Evolutionary conservation across 2,113 vertebrate species (phyloP).

Genomic region (Solenodon paradoxus): DNA sequence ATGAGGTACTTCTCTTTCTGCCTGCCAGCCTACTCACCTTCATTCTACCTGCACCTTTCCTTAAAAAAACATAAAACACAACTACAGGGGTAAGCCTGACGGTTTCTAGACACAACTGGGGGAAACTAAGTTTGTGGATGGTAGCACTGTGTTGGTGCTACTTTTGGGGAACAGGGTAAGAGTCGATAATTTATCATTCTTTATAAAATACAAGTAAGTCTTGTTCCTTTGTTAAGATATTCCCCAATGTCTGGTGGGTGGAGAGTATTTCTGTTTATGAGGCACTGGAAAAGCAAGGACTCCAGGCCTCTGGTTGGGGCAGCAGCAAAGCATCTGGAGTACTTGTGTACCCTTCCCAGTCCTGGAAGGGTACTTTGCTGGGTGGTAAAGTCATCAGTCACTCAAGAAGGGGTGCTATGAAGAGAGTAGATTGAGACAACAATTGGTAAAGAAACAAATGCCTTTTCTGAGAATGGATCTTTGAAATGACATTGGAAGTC

Average conservation of each 20-base stretch:
- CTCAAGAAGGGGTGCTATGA: background rate
- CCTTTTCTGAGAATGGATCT: constrained; percentile 4
- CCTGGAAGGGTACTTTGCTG: background rate
- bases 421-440: background rate
- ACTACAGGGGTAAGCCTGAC: background rate
- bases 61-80: no score
- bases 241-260: background rate
- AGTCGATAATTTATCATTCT: background rate
- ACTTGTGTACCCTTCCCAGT: no score
- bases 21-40: no score
- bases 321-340: background rate
- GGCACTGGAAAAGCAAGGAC: background rate
- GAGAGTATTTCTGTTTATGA: background rate
- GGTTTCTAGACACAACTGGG: background rate
- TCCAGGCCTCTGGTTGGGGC: background rate
- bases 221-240: background rate
- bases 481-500: constrained; percentile 5
- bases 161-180: background rate
- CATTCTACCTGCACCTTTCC: no score
- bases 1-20: no score
- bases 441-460: background rate
- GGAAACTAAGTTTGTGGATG: background rate
- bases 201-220: background rate
- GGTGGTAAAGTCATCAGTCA: background rate
- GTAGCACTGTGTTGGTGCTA: background rate